These are phyloP conservation scores for Hippocampus barbouri DNA, from an alignment of 2,113 vertebrate genomes.

Conservation along the genomic window DNA sequence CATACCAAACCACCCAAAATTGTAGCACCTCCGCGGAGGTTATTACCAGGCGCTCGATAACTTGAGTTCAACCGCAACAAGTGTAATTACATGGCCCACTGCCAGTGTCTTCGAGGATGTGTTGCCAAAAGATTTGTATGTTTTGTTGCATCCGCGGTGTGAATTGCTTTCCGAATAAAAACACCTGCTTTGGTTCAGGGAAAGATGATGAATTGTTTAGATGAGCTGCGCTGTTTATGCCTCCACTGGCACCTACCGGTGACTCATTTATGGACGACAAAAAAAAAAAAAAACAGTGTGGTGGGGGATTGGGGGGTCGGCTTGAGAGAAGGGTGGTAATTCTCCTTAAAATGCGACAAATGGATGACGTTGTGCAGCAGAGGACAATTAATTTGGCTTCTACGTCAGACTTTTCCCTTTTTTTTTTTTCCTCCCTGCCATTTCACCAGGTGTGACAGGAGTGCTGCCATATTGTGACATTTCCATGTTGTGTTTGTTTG, in stretches of 20 bases:
- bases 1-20: neutral
- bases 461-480: constrained; percentile 4
- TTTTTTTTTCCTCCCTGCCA: neutral
- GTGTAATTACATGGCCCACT: neutral
- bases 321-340: neutral
- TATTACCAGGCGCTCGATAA: neutral
- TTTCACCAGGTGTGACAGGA: neutral
- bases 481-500: constrained; percentile 7
- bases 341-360: neutral
- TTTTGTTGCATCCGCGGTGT: neutral
- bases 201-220: neutral
- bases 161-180: neutral
- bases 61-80: neutral
- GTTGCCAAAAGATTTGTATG: neutral
- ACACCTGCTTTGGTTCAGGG: neutral
- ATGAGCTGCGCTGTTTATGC: neutral
- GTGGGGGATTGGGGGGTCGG: too few species aligned
- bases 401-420: neutral
- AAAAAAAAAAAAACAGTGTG: neutral
- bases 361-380: neutral
- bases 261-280: constrained; percentile 1
- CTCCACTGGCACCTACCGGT: neutral
- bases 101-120: neutral
- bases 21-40: neutral
- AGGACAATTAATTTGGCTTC: neutral